Conservation (phyloP, 2,113 vertebrate species). For the Nesoenas mayeri region DNA sequence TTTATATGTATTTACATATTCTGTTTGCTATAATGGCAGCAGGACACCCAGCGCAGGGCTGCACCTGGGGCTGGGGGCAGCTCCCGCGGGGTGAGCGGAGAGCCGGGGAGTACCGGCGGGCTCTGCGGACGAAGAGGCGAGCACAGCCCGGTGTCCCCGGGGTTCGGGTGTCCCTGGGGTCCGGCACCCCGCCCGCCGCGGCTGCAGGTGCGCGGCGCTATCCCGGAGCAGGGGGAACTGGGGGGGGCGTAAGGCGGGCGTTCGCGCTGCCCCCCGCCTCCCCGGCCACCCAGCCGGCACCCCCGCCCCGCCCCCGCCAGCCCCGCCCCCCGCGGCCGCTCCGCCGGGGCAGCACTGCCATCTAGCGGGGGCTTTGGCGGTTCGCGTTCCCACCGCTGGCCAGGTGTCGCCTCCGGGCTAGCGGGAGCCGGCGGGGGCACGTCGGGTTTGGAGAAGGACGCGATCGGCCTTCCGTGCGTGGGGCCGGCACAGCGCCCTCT, state of each 20-base stretch:
- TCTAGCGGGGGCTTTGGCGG: no score
- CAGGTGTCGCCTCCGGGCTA: no score
- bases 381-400: background rate
- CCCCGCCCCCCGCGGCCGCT: no score
- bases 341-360: no score
- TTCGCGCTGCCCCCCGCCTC: no score
- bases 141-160: background rate
- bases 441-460: background rate
- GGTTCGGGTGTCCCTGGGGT: no score
- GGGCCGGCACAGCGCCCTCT: background rate
- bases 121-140: background rate
- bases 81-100: no score
- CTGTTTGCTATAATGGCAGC: accelerated
- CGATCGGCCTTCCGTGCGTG: background rate
- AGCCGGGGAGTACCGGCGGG: no score
- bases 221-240: background rate
- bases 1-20: accelerated
- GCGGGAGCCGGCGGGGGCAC: no score
- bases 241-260: background rate
- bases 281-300: no score
- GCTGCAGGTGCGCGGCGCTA: background rate
- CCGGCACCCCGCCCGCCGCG: background rate
- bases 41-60: background rate
- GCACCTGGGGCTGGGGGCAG: background rate
- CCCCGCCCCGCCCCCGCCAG: no score